A percentile compares a stretch with the other conserved stretches of the same genome.
Conservation (phyloP, 2,888 invertebrate species). For the Drosophila melanosoma region DNA sequence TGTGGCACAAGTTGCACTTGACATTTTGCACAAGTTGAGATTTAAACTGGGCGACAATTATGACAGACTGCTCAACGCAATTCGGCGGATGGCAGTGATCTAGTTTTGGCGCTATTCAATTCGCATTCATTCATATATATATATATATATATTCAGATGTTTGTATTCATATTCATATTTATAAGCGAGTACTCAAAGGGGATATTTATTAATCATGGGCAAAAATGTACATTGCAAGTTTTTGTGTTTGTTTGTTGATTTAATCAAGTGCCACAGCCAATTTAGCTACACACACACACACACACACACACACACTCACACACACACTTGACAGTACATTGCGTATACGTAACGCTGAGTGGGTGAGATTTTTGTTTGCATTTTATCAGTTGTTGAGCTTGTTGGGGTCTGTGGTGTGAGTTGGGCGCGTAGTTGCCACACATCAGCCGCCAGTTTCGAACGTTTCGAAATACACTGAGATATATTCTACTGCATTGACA, state of each 20-base stretch:
- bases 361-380: constrained; percentile 6
- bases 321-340: constrained; percentile 41
- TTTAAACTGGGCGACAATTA: constrained; percentile 53
- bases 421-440: constrained; percentile 72
- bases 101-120: constrained; percentile 5
- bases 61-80: constrained; percentile 57
- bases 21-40: constrained; percentile 55
- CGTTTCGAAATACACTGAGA: constrained; percentile 8
- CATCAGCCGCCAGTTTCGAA: constrained; percentile 54
- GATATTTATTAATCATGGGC: constrained; percentile 48
- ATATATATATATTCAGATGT: constrained; percentile 1
- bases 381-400: constrained; percentile 22
- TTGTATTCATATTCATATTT: constrained; percentile 22
- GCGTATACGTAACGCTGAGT: constrained; percentile 71
- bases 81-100: constrained; percentile 37
- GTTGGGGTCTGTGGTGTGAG: constrained; percentile 59
- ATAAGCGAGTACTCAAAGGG: constrained; percentile 16
- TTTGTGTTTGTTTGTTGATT: constrained; percentile 64
- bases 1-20: constrained; percentile 67
- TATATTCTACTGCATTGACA: neutral
- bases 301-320: constrained; percentile 6
- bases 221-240: constrained; percentile 68
- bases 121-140: constrained; percentile 11
- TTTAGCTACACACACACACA: constrained; percentile 49
- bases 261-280: constrained; percentile 73